phyloP scores from a whole-genome alignment of 1,140 invertebrate species.

The Caenorhabditis latens region DNA sequence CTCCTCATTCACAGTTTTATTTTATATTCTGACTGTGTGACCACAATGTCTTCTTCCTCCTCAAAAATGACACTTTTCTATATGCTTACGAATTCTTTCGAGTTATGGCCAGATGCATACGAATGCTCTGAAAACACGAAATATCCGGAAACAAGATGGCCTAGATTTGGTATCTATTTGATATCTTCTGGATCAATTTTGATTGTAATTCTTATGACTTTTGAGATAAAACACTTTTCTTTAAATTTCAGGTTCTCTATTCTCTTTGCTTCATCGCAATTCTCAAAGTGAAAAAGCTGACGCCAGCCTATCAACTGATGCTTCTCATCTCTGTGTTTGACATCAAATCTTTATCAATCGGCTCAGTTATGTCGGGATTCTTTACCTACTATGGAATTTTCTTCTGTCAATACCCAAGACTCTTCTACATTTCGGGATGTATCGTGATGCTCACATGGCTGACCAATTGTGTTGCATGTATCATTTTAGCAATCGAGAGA shows the following conservation, averaged over 20 bases:
- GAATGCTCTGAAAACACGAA: neutral
- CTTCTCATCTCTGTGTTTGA: conserved; percentile 31
- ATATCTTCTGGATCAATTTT: neutral
- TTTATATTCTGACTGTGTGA: too few species aligned
- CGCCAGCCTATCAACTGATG: conserved; percentile 18
- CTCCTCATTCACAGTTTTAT: too few species aligned
- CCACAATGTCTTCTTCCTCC: neutral
- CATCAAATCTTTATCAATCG: neutral
- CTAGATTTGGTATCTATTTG: neutral
- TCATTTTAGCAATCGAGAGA: conserved; percentile 42
- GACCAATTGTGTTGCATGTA: neutral
- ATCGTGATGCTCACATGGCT: neutral
- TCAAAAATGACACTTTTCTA: neutral
- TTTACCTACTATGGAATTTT: neutral
- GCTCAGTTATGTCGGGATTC: neutral
- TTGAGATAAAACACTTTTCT: neutral
- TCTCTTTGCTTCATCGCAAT: conserved; percentile 38
- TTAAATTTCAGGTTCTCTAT: conserved; percentile 85
- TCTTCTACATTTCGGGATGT: neutral
- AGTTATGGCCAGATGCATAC: neutral
- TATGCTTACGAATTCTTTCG: neutral
- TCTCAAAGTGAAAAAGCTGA: neutral
- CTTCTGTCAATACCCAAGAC: conserved; percentile 28
- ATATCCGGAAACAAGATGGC: neutral
- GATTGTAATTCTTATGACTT: neutral